Evolutionary conservation across 2,113 vertebrate species (phyloP), one percentile per base, ranked within the genome.

Genomic region (Myrmophylax atrothorax): DNA sequence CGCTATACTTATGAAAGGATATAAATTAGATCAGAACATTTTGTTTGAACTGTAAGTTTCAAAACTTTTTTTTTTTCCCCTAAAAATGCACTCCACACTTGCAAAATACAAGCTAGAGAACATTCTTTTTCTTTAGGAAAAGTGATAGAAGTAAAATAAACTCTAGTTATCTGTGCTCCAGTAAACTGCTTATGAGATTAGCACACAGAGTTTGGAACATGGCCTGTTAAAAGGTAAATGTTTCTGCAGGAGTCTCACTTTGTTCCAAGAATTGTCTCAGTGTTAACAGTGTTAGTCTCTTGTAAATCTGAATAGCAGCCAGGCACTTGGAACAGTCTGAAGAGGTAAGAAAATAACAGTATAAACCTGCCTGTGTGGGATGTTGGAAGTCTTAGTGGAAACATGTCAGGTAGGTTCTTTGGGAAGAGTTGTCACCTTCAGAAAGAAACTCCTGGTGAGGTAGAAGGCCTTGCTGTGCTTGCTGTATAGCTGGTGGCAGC

Each of bases 81-180:
- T 64, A 49, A 44, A 46, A 86, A 33, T 44, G 15, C 24, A 9
- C 50, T 77, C 13, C 25, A 1, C 25, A 1, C 88, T 91, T 95
- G 93, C 79, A 83, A 84, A 93, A 67, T 40, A 18, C 35, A 72
- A 66, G 42, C n/a, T 69, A 52, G 53, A 84, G 53, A 70, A 13
- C n/a, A 63, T 87, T 59, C 18, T 78, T 94, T 76, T 73, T 87
- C 53, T 74, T 31, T 60, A 68, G n/a, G 59, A 86, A 77, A 91
- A 95, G 53, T 56, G 18, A 81, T 17, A 66, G 86, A 96, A 78
- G 50, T 91, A 81, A 62, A 83, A 87, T 88, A 94, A 95, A 83
- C 56, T 87, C 22, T 50, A 67, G 35, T 95, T 95, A 83, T 87
- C 42, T 94, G n/a, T 62, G 52, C 66, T 92, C 25, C 47, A 17